Evolutionary conservation across 2,113 vertebrate genomes (phyloP).

Genomic region (Triplophysa tibetana): DNA sequence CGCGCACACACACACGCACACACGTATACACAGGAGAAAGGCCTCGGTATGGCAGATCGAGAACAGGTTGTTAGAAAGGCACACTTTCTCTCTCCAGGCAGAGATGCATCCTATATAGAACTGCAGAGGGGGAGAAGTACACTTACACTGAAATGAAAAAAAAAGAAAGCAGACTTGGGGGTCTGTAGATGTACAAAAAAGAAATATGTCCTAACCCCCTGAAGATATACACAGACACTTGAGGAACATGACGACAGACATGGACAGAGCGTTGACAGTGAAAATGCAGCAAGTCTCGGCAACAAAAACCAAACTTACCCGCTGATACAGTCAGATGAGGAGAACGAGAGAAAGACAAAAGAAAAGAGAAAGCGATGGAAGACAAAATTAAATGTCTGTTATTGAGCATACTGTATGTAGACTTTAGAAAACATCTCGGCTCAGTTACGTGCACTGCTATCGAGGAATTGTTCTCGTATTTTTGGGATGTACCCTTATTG

Average conservation of each 20-base stretch:
- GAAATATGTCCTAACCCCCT: conserved; percentile 42
- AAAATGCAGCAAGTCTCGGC: conserved; percentile 74
- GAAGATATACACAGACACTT: conserved; percentile 37
- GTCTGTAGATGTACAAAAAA: conserved; percentile 41
- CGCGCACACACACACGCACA: neutral
- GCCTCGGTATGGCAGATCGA: conserved; percentile 63
- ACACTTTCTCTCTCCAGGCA: conserved; percentile 71
- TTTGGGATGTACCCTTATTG: neutral
- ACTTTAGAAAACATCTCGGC: conserved; percentile 23
- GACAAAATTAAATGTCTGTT: conserved; percentile 95
- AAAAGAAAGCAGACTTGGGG: conserved; percentile 39
- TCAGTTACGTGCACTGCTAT: conserved; percentile 17
- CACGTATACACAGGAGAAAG: conserved; percentile 61
- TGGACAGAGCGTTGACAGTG: conserved; percentile 72
- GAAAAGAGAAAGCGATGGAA: conserved; percentile 79
- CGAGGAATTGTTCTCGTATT: neutral
- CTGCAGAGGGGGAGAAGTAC: conserved; percentile 65
- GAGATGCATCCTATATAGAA: conserved; percentile 69
- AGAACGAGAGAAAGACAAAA: conserved; percentile 73
- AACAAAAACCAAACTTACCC: conserved; percentile 81
- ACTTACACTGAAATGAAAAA: conserved; percentile 44
- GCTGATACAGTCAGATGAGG: conserved; percentile 77
- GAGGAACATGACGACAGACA: conserved; percentile 41
- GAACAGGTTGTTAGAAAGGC: conserved; percentile 58
- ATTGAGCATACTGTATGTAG: conserved; percentile 62